These are phyloP conservation scores for Spodoptera frugiperda DNA, from an alignment of 1,140 invertebrate genomes.

Conservation along the genomic window DNA sequence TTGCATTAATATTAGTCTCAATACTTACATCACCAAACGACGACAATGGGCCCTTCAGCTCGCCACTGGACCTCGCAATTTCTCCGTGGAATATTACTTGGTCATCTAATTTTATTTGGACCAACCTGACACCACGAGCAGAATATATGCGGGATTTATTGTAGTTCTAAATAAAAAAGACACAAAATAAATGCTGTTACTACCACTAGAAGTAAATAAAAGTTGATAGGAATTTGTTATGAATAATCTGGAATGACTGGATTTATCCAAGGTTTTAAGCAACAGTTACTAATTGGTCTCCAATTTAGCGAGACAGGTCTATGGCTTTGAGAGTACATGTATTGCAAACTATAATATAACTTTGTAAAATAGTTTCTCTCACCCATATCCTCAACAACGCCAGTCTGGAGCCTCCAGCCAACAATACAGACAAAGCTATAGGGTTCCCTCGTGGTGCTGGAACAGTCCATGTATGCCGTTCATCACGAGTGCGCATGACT, in stretches of 20 bases:
- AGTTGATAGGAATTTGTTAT: no score
- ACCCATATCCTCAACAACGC: conserved; percentile 94
- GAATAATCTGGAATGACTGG: no score
- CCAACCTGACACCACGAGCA: conserved; percentile 90
- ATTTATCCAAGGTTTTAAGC: no score
- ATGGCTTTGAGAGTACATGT: no score
- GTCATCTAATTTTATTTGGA: conserved; percentile 90
- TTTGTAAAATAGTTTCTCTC: conserved; percentile 55
- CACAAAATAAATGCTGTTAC: background rate
- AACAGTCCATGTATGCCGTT: conserved; percentile 92
- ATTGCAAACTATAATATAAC: no score
- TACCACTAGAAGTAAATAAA: no score
- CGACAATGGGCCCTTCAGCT: conserved; percentile 89
- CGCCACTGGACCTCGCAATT: conserved; percentile 91
- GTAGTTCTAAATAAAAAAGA: conserved; percentile 90
- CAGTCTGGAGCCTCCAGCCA: conserved; percentile 87
- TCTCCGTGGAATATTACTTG: conserved; percentile 92
- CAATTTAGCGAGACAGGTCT: no score
- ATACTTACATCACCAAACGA: conserved; percentile 92
- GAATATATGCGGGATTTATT: conserved; percentile 95
- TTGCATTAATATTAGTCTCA: no score
- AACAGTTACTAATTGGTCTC: no score
- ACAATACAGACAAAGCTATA: conserved; percentile 86
- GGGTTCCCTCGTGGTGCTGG: conserved; percentile 87
- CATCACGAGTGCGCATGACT: conserved; percentile 91